A percentile compares a stretch with the other conserved stretches of the same genome.
Conservation (phyloP, 1,140 invertebrate species). For the Drosophila tropicalis region DNA sequence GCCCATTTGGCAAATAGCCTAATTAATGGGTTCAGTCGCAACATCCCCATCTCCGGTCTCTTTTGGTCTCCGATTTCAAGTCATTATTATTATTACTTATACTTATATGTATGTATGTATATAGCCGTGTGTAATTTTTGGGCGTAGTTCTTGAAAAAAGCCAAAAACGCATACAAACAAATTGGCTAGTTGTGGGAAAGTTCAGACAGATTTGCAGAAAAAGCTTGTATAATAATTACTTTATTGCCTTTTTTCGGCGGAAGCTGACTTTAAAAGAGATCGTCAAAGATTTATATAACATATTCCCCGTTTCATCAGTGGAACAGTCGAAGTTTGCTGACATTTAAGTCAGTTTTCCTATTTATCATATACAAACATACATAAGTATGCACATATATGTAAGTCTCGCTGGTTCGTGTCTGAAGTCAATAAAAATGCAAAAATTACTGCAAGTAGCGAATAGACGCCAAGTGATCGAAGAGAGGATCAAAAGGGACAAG, state of each 20-base stretch:
- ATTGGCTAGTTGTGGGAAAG: conserved; percentile 9
- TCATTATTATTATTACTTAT: conserved; percentile 9
- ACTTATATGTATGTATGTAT: too few relatives aligned
- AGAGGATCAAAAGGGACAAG: conserved; percentile 23
- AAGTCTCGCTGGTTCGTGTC: conserved; percentile 8
- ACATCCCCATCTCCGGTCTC: background rate
- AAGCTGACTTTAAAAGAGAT: background rate
- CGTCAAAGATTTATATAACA: conserved; percentile 4
- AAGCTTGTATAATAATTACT: conserved; percentile 12
- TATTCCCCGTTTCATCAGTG: background rate
- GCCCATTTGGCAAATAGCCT: conserved; percentile 43
- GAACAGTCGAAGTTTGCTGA: background rate
- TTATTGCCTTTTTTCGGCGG: background rate
- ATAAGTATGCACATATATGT: background rate
- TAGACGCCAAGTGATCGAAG: conserved; percentile 28
- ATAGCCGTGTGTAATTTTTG: conserved; percentile 34
- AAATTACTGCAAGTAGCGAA: conserved; percentile 42
- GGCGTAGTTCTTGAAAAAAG: conserved; percentile 42
- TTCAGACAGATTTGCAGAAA: conserved; percentile 23
- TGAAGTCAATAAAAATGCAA: conserved; percentile 51
- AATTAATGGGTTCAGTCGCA: conserved; percentile 34
- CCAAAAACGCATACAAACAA: background rate
- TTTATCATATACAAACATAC: background rate
- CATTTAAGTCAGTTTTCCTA: background rate
- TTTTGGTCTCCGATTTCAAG: conserved; percentile 3